Conservation (phyloP, 2,797 vertebrate species). For the Rhyacichthys aspro region DNA sequence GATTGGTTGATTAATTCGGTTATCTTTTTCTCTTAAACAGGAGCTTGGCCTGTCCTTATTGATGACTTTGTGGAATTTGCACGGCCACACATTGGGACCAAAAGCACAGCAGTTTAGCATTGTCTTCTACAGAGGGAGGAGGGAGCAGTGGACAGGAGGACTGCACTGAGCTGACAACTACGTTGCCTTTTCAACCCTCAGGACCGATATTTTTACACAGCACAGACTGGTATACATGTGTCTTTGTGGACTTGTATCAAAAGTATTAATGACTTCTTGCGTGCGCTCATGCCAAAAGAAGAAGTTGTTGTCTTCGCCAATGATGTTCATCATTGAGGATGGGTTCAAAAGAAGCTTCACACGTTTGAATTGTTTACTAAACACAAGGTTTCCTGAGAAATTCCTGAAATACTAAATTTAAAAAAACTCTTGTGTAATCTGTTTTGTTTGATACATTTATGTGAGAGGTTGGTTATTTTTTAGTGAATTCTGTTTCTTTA, state of each 20-base stretch:
- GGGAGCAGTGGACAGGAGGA: conserved; percentile 77
- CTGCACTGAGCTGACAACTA: conserved; percentile 92
- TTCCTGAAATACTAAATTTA: conserved; percentile 73
- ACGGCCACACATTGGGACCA: conserved; percentile 95
- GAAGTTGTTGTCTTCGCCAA: conserved; percentile 79
- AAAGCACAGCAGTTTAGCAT: conserved; percentile 94
- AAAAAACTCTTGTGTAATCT: conserved; percentile 77
- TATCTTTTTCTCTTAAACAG: conserved; percentile 61
- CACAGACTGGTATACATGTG: conserved; percentile 86
- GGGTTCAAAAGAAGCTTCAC: conserved; percentile 77
- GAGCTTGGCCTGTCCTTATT: conserved; percentile 97
- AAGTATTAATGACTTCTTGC: conserved; percentile 86
- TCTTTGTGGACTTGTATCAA: conserved; percentile 81
- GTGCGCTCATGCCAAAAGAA: conserved; percentile 83
- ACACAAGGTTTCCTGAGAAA: conserved; percentile 62
- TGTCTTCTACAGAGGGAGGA: conserved; percentile 82
- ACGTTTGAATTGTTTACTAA: conserved; percentile 84
- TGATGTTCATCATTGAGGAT: conserved; percentile 73
- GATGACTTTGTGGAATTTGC: conserved; percentile 99
- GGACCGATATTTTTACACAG: conserved; percentile 90
- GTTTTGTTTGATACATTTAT: conserved; percentile 85
- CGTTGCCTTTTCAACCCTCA: conserved; percentile 87
- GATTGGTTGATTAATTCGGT: too few relatives aligned
- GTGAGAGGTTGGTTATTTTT: conserved; percentile 73
- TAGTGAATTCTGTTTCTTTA: conserved; percentile 69